phyloP scores from a whole-genome alignment of 2,113 vertebrate species.

The Edolisoma coerulescens region DNA sequence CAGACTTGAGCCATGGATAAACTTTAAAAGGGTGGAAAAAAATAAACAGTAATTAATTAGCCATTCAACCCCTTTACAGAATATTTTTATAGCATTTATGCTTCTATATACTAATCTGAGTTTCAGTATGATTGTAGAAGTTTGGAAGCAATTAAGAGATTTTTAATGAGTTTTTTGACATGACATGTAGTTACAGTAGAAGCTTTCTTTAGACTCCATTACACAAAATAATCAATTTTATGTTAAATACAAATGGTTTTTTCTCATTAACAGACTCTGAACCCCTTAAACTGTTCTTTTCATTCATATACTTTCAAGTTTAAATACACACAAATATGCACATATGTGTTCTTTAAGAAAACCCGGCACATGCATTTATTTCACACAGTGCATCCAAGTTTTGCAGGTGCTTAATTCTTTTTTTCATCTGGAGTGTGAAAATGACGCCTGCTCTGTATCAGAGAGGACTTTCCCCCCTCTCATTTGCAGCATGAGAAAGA shows the following conservation, averaged over 20 bases:
- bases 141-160: conserved; percentile 14
- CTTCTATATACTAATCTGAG: background rate
- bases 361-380: background rate
- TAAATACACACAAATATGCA: background rate
- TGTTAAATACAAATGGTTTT: background rate
- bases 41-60: background rate
- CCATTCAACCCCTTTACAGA: background rate
- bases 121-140: background rate
- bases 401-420: conserved; percentile 63
- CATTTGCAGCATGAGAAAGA: conserved; percentile 33
- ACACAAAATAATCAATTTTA: background rate
- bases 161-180: background rate
- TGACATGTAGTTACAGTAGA: background rate
- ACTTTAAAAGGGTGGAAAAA: conserved; percentile 21
- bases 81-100: background rate
- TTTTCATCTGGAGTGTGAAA: conserved; percentile 56
- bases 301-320: background rate
- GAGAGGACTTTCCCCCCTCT: conserved; percentile 10
- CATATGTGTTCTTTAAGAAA: background rate
- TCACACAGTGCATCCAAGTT: conserved; percentile 35
- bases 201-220: background rate
- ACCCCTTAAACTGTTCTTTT: background rate
- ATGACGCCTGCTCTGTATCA: conserved; percentile 28
- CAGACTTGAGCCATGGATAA: background rate
- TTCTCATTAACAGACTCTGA: background rate